Percentiles rank a stretch among this genome's conserved stretches.
Conservation (phyloP, 2,797 vertebrate genomes). For the Sebastes nivosus region DNA sequence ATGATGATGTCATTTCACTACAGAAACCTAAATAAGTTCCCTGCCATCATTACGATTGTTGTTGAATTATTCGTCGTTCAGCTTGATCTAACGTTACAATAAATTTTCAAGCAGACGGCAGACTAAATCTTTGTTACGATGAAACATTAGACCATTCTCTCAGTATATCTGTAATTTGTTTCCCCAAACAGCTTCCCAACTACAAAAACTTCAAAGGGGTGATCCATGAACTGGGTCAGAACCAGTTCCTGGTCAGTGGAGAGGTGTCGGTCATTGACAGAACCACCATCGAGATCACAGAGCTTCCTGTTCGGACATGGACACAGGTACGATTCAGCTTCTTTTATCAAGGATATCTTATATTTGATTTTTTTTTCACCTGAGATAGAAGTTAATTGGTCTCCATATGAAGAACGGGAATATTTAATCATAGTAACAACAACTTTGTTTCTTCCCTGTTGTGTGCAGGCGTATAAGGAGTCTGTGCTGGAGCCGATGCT, state of each 20-base stretch:
- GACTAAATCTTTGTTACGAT: background rate
- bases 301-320: slow-evolving; percentile 98
- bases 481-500: slow-evolving; percentile 98
- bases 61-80: too few relatives aligned
- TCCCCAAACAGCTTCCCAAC: slow-evolving; percentile 88
- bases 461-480: slow-evolving; percentile 92
- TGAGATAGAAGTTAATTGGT: background rate
- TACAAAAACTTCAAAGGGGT: slow-evolving; percentile 98
- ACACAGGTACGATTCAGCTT: slow-evolving; percentile 87
- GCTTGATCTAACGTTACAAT: too few relatives aligned
- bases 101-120: too few relatives aligned
- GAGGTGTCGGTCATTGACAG: slow-evolving; percentile 95
- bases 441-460: background rate
- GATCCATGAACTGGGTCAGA: slow-evolving; percentile 95
- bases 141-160: background rate
- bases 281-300: slow-evolving; percentile 96
- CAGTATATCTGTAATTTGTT: background rate
- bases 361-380: background rate
- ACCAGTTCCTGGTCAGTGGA: slow-evolving; percentile 96
- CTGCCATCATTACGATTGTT: too few relatives aligned
- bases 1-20: too few relatives aligned
- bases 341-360: background rate
- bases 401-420: background rate
- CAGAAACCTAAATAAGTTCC: too few relatives aligned
- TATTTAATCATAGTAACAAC: background rate